Evolutionary conservation across 2,797 vertebrate genomes (phyloP), one percentile per base, ranked within the genome.

Genomic region (Sciurus carolinensis): DNA sequence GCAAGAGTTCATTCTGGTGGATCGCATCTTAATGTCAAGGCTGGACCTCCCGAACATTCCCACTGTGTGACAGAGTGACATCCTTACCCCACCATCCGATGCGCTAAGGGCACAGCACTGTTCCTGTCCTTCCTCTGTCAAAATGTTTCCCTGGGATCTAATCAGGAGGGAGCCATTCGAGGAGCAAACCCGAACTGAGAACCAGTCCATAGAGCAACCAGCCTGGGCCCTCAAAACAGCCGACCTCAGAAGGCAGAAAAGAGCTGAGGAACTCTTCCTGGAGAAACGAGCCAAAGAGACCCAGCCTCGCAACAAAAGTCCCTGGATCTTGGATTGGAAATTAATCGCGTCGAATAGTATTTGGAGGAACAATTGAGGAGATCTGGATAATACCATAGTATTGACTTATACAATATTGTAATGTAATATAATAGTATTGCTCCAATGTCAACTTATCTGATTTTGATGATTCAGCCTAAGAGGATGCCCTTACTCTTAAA

Each of bases 11-110:
- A 22, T 8, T 52, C 83, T n/a, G 20, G 13, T 10, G 5, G 67
- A 3, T 1, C 26, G 50, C 50, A 8, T 64, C 72, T 13, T n/a
- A 28, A 54, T 52, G 13, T 54, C 30, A 20, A 80, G 33, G 28
- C 1, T 17, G 6, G 17, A 66, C 64, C 71, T 36, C 36, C 36
- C 13, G 42, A 57, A 36, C 4, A 7, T 39, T 54, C 79, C 6
- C 39, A n/a, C 30, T 3, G 22, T 15, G 10, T 13, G 47, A 9
- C 17, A 30, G 5, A 3, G 14, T 11, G 36, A 24, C 67, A 0
- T 0, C 0, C 0, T 0, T 1, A 2, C 79, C 28, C 57, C 3
- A 7, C 0, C 30, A 18, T 4, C 6, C 0, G 24, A 15, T 0
- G 6, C 11, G 0, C 13, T 2, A 4, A 26, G 10, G 15, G 44